Base-by-base conservation (phyloP, 2,888 invertebrate genomes). In the Hyalella azteca region DNA sequence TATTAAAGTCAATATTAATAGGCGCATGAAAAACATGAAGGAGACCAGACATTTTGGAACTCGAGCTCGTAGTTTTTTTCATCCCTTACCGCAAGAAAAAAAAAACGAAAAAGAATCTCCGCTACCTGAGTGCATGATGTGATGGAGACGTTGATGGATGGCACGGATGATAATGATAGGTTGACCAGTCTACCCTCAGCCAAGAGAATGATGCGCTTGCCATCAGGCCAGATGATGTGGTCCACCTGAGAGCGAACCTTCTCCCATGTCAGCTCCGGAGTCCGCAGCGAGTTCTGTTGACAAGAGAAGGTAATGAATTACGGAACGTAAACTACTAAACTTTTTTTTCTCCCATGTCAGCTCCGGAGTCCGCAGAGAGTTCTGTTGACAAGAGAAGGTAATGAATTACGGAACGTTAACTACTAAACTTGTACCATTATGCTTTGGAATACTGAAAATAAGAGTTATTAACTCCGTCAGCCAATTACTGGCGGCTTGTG, bases 141-240 rank as follows among this genome's bases (percentile, higher is more conserved):
- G 86, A 98, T 97, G 40, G 98, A 98, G 79, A 98, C 97, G 85
- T 98, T 97, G 90, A 98, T 97, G 36, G 97, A 98, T 9, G 98
- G 97, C 87, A 98, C 92, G 88, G 96, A 97, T 36, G 97, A 98
- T 88, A 98, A 98, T 87, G 85, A 90, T 84, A 96, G 90, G 90
- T 98, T 98, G 77, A 98, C 97, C 77, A 98, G 91, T 4, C 98
- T 92, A 49, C 98, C 98, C 89, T 97, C 97, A 1, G 97, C 97
- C 82, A 97, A 90, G 26, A 97, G 89, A 78, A 97, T 94, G 86
- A 98, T 95, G 82, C 97, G 91, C 89, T 97, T 98, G 83, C 97
- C 96, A 89, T 95, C 96, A 13, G 97, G 97, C 97, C 97, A 98
- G 86, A 98, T 96, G 85, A 98, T 95, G 89, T 98, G 98, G 89